Conservation (phyloP, 2,888 invertebrate species). For the Hesperia comma region DNA sequence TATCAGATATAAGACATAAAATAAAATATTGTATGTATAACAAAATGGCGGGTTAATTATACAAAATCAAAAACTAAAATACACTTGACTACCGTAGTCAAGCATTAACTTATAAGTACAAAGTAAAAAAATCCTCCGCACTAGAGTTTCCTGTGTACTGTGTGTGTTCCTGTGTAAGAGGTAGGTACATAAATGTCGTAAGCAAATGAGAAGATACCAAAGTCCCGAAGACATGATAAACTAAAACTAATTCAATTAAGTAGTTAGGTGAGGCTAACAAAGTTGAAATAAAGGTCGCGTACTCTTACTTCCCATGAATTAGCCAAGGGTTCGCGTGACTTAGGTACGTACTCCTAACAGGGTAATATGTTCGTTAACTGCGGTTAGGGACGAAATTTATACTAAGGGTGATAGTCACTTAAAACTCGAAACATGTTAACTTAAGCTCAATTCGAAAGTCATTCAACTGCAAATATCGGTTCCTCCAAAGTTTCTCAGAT, state of each 20-base stretch:
- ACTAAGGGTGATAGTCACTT: constrained; percentile 43
- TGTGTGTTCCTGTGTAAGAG: too few species aligned
- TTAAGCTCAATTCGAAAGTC: constrained; percentile 29
- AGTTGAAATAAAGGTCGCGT: constrained; percentile 22
- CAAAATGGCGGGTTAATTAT: too few species aligned
- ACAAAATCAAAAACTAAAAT: too few species aligned
- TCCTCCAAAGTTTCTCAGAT: constrained; percentile 15
- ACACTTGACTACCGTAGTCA: too few species aligned
- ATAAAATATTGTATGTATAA: too few species aligned
- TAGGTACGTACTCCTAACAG: constrained; percentile 49
- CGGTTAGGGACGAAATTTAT: constrained; percentile 45
- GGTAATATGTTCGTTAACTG: constrained; percentile 55
- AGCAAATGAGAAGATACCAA: not conserved
- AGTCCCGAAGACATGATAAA: not conserved
- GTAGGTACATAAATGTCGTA: not conserved
- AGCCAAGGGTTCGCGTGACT: constrained; percentile 54
- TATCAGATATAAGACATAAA: too few species aligned
- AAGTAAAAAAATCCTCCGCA: too few species aligned
- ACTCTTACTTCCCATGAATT: constrained; percentile 45
- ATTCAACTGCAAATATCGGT: constrained; percentile 26
- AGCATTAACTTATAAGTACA: too few species aligned
- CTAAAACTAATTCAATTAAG: constrained; percentile 16
- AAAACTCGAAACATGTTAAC: constrained; percentile 38
- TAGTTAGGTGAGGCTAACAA: constrained; percentile 13
- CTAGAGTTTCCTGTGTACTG: too few species aligned